Percentiles rank a stretch among this genome's conserved stretches.
phyloP scores from a whole-genome alignment of 2,797 vertebrate species.

The Anniella stebbinsi region DNA sequence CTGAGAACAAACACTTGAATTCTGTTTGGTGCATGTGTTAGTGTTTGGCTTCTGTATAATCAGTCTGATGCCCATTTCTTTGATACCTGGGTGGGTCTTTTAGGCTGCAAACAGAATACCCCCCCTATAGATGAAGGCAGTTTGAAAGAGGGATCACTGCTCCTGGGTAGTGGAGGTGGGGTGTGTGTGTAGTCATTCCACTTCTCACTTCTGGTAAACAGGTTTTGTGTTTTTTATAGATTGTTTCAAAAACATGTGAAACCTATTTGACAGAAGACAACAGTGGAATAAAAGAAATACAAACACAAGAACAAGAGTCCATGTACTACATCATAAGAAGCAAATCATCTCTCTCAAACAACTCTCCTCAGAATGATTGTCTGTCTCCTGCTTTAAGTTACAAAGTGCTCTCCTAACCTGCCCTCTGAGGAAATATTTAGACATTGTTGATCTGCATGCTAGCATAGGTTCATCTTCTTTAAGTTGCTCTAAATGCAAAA shows the following conservation, averaged over 20 bases:
- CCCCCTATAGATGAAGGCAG: neutral
- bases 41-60: conserved; percentile 22
- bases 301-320: neutral
- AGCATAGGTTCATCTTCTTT: neutral
- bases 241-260: neutral
- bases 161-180: neutral
- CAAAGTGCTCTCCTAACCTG: neutral
- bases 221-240: neutral
- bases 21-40: conserved; percentile 40
- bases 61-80: neutral
- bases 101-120: neutral
- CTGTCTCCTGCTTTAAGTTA: neutral
- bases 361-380: neutral
- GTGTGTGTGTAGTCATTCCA: neutral
- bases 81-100: rapidly evolving
- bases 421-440: neutral
- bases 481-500: conserved; percentile 22
- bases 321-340: neutral
- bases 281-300: neutral
- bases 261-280: neutral
- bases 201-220: neutral
- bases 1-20: conserved; percentile 44
- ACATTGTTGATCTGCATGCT: neutral
- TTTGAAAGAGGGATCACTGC: neutral
- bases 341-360: neutral